A percentile compares a stretch with the other conserved stretches of the same genome.
Evolutionary conservation across 2,888 invertebrate genomes (phyloP).

Genomic region (Conistra vaccinii): DNA sequence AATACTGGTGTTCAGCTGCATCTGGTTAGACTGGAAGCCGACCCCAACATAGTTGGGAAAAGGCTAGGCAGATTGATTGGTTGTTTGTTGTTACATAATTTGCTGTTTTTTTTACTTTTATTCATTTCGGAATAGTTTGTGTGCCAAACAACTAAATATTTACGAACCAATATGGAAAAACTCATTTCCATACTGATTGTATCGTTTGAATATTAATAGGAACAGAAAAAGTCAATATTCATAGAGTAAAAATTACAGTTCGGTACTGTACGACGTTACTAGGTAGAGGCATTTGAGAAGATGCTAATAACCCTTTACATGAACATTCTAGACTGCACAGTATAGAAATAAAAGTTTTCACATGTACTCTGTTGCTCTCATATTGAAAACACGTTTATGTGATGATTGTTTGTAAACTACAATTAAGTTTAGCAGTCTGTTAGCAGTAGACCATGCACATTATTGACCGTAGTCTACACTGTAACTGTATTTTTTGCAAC

Average conservation of each 20-base stretch:
- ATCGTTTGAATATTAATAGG: conserved; percentile 59
- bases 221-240: conserved; percentile 18
- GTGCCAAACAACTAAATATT: conserved; percentile 52
- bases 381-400: neutral
- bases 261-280: neutral
- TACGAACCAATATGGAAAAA: conserved; percentile 40
- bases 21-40: no score
- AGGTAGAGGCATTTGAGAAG: neutral
- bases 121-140: conserved; percentile 31
- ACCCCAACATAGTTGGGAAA: no score
- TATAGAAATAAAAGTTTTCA: neutral
- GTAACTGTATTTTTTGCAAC: neutral
- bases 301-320: neutral
- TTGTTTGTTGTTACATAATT: conserved; percentile 29
- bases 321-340: neutral
- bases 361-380: neutral
- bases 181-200: conserved; percentile 47
- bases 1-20: no score
- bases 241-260: conserved; percentile 8
- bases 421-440: neutral
- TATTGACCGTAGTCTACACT: neutral
- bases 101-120: conserved; percentile 36
- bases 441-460: neutral
- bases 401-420: neutral
- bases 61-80: no score